Base-by-base conservation (phyloP, 2,888 invertebrate genomes). In the Gibbula magus region DNA sequence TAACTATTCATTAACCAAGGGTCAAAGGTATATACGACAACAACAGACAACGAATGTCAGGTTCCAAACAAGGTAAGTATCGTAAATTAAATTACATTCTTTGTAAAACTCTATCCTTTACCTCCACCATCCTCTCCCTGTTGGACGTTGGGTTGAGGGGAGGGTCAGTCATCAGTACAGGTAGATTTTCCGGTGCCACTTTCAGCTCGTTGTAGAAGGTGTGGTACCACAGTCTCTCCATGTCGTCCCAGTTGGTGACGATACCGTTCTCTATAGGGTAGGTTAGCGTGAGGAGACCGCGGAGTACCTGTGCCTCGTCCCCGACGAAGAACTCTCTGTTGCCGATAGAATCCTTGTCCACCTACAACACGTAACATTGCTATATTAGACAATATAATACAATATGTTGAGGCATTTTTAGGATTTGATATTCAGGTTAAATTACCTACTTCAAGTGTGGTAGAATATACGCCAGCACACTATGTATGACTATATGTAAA, bases 281-380 rank as follows among this genome's bases (percentile, higher is more conserved):
- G 56, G 87, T 87, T 29, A 91, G 79, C 3, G 86, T 83, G 32
- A 91, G 85, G 45, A 90, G 87, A 88, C 93, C 94, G 85, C 94
- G 85, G 70, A 88, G 89, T 7, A 80, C 81, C 80, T 91, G 88
- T 0, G 90, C 90, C 70, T 88, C 88, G 61, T 89, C 88, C n/a
- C 90, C 90, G 25, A 91, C 87, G 75, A 90, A 91, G 25, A 82
- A 75, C 73, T 88, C 89, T 67, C 89, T 89, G 94, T 97, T 97
- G 89, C 97, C 97, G 97, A 98, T 98, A 93, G 97, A 98, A 91
- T 98, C 97, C 98, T 98, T 98, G 80, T 93, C 93, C 88, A 93
- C 93, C 86, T 89, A 83, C 29, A 74, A 77, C n/a, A n/a, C n/a
- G n/a, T n/a, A n/a, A n/a, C n/a, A n/a, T n/a, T n/a, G n/a, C n/a